A percentile compares a stretch with the other conserved stretches of the same genome.
Evolutionary conservation across 92 coral and sea anemone genomes (phyloP).

Genomic region (Heteractis magnifica): DNA sequence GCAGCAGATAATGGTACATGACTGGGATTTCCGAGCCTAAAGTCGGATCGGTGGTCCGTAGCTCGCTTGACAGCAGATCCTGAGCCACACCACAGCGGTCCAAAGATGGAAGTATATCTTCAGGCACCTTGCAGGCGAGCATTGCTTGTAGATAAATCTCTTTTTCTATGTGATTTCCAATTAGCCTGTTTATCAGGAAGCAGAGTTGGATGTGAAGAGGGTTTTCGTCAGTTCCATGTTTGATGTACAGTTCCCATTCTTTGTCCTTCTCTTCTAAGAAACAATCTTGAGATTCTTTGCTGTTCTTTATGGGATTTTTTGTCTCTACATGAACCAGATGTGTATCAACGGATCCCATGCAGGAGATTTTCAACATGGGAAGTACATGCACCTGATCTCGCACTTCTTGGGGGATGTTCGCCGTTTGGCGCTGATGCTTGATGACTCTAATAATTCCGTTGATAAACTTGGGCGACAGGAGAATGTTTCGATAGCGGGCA

Average conservation of each 20-base stretch:
- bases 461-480: constrained; percentile 79
- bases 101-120: constrained; percentile 74
- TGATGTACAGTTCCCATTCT: constrained; percentile 69
- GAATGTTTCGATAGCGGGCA: constrained; percentile 64
- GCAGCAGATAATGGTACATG: constrained; percentile 87
- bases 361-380: constrained; percentile 60
- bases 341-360: constrained; percentile 83
- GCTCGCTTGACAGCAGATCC: constrained; percentile 74
- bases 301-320: constrained; percentile 67
- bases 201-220: constrained; percentile 82
- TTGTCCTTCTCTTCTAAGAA: constrained; percentile 80
- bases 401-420: constrained; percentile 84
- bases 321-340: constrained; percentile 79
- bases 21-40: constrained; percentile 91
- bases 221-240: constrained; percentile 79
- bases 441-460: constrained; percentile 83
- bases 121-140: constrained; percentile 87
- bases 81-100: constrained; percentile 89
- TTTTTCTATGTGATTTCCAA: constrained; percentile 70
- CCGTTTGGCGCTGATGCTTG: constrained; percentile 84
- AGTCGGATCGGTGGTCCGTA: constrained; percentile 75
- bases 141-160: constrained; percentile 83
- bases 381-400: constrained; percentile 74
- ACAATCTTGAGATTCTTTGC: constrained; percentile 81
- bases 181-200: constrained; percentile 76